phyloP scores from a whole-genome alignment of 2,888 invertebrate species.

The Muscina levida region DNA sequence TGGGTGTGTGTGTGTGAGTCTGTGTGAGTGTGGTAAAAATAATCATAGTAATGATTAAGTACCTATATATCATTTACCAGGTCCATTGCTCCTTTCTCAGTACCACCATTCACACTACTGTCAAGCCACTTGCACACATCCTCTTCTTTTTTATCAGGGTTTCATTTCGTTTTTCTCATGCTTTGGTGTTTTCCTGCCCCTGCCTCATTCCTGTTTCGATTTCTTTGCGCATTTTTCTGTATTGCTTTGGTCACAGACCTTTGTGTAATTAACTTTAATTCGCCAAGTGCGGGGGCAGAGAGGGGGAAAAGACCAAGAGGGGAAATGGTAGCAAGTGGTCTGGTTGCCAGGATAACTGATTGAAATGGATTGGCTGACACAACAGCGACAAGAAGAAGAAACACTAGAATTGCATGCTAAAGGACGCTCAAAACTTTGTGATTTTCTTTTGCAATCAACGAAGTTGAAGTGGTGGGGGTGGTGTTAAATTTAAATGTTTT shows the following conservation, averaged over 20 bases:
- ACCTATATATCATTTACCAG: slow-evolving; percentile 48
- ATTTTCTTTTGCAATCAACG: slow-evolving; percentile 7
- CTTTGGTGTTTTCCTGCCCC: slow-evolving; percentile 17
- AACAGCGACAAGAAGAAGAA: too few species aligned
- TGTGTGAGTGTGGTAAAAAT: not conserved
- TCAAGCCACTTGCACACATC: not conserved
- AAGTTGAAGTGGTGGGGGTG: not conserved
- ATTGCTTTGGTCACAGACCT: slow-evolving; percentile 56
- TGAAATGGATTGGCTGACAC: not conserved
- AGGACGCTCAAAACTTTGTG: not conserved
- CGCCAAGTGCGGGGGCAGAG: not conserved
- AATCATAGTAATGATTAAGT: slow-evolving; percentile 58
- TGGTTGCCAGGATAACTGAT: not conserved
- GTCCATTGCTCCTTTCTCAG: not conserved
- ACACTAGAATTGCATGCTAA: not conserved
- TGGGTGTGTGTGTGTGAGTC: not conserved
- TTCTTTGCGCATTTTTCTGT: slow-evolving; percentile 21
- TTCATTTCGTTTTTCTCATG: not conserved
- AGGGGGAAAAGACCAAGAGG: not conserved
- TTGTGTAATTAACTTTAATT: slow-evolving; percentile 55
- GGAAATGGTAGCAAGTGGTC: not conserved
- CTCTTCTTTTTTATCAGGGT: slow-evolving; percentile 2
- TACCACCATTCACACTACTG: slow-evolving; percentile 3
- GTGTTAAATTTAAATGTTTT: not conserved
- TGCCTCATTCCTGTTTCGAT: not conserved